Conservation (phyloP, 2,888 invertebrate genomes). For the Diabrotica balteata region DNA sequence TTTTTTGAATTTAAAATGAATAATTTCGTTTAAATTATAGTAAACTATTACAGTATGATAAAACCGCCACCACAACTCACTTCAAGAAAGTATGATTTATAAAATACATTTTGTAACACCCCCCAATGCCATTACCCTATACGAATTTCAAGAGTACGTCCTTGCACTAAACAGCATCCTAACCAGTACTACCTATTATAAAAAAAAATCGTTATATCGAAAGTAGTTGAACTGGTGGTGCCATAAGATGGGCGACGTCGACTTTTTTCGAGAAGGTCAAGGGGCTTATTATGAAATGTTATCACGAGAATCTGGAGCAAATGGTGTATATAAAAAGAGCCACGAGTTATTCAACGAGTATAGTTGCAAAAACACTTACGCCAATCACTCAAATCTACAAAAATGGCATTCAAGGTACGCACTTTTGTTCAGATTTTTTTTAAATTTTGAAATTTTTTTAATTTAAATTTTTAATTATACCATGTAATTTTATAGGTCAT, state of each 20-base stretch:
- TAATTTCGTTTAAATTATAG: too few relatives aligned
- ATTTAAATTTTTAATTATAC: background rate
- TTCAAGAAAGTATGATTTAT: too few relatives aligned
- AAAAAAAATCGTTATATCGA: constrained; percentile 14
- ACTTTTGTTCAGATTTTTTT: constrained; percentile 7
- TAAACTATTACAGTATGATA: too few relatives aligned
- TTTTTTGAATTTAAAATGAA: too few relatives aligned
- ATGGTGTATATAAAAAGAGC: constrained; percentile 21
- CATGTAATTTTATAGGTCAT: too few relatives aligned
- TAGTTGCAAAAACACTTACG: constrained; percentile 9
- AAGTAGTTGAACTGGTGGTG: constrained; percentile 12
- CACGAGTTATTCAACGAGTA: background rate
- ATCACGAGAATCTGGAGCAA: constrained; percentile 16
- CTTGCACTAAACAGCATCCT: background rate
- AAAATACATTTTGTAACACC: too few relatives aligned
- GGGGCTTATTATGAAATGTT: constrained; percentile 18
- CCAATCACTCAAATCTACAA: constrained; percentile 6
- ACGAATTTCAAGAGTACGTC: background rate
- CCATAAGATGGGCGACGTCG: constrained; percentile 16
- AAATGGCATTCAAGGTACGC: constrained; percentile 24
- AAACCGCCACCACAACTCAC: too few relatives aligned
- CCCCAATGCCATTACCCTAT: background rate
- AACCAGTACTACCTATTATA: constrained; percentile 1
- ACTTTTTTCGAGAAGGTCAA: constrained; percentile 16
- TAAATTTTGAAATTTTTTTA: background rate